Conservation (phyloP, 2,888 invertebrate genomes). For the Acheta domesticus region DNA sequence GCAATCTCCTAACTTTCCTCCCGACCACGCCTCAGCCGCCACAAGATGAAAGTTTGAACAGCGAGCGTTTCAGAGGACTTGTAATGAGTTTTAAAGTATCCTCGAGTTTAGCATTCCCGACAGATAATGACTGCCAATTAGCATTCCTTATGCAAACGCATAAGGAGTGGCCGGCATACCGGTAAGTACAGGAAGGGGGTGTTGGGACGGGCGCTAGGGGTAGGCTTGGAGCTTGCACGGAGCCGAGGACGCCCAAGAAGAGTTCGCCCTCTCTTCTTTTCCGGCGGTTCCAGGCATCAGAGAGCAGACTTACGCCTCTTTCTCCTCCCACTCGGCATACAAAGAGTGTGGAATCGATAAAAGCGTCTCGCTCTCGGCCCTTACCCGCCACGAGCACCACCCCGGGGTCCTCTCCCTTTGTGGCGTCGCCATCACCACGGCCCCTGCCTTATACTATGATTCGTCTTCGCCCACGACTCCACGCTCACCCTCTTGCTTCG, state of each 20-base stretch:
- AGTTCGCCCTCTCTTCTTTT: background rate
- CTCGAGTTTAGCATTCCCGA: background rate
- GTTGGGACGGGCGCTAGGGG: background rate
- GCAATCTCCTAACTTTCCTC: no score
- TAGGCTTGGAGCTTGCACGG: background rate
- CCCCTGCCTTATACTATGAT: no score
- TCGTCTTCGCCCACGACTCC: no score
- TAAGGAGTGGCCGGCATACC: background rate
- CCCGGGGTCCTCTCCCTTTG: no score
- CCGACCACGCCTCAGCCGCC: background rate
- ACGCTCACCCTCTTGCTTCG: no score
- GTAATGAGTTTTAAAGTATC: slow-evolving; percentile 18
- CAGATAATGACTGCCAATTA: slow-evolving; percentile 7
- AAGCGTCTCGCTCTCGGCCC: background rate
- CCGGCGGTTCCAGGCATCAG: background rate
- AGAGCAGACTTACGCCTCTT: background rate
- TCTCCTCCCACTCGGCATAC: background rate
- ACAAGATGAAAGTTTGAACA: slow-evolving; percentile 18
- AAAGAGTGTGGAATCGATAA: background rate
- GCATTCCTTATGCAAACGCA: background rate
- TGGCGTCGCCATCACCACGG: no score
- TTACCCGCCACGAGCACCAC: no score
- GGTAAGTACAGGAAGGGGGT: background rate
- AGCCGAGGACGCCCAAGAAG: background rate
- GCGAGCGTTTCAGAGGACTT: slow-evolving; percentile 11